phyloP scores from a whole-genome alignment of 2,797 vertebrate species.

The Gallinago nigripennis region DNA sequence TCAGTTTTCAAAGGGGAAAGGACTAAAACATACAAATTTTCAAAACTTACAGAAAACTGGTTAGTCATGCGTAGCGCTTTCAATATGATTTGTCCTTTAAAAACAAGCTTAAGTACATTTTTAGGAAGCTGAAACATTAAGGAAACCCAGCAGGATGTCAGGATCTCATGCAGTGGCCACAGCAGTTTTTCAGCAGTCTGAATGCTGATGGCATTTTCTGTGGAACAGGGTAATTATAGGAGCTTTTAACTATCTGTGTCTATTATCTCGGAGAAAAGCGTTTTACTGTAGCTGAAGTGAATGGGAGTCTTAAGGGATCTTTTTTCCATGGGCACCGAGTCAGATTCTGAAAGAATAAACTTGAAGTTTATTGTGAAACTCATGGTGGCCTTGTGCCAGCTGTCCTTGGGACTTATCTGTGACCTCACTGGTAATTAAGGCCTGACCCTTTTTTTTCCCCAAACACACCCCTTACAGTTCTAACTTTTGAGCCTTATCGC shows the following conservation, averaged over 20 bases:
- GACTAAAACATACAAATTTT: background rate
- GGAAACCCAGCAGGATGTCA: background rate
- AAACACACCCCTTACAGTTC: slow-evolving; percentile 9
- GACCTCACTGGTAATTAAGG: slow-evolving; percentile 33
- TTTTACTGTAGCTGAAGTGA: slow-evolving; percentile 16
- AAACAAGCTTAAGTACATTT: background rate
- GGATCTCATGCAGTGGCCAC: background rate
- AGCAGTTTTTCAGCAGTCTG: background rate
- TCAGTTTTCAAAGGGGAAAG: background rate
- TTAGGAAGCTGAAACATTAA: background rate
- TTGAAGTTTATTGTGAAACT: background rate
- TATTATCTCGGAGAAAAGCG: background rate
- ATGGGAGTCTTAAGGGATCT: background rate
- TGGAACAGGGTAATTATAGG: background rate
- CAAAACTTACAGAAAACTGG: background rate
- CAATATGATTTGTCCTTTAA: background rate
- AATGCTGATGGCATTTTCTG: background rate
- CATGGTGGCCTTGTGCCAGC: background rate
- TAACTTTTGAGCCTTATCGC: slow-evolving; percentile 10
- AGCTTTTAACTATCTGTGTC: background rate
- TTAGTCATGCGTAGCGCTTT: background rate
- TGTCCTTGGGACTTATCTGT: background rate
- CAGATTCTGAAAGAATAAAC: slow-evolving; percentile 9
- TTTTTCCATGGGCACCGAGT: background rate
- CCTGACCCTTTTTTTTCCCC: background rate